A percentile compares a stretch with the other conserved stretches of the same genome.
Conservation (phyloP, 2,888 invertebrate genomes). For the Melanophora roralis region DNA sequence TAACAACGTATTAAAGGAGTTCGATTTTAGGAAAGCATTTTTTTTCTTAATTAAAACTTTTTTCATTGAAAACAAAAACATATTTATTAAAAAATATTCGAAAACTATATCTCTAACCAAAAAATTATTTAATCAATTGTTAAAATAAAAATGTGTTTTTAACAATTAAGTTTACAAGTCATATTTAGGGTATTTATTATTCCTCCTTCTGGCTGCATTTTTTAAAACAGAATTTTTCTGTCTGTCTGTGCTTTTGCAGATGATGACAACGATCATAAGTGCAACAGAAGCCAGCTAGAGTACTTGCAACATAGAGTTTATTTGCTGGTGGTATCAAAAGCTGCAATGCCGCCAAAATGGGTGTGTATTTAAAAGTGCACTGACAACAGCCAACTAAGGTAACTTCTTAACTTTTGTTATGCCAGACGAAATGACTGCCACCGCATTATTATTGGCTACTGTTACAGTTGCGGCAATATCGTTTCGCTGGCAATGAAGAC, state of each 20-base stretch:
- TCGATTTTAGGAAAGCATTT: no score
- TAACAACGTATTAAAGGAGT: no score
- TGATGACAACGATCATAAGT: slow-evolving; percentile 63
- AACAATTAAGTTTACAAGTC: neutral
- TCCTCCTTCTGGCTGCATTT: no score
- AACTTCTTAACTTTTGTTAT: slow-evolving; percentile 56
- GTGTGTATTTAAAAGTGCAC: slow-evolving; percentile 58
- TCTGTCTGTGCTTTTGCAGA: slow-evolving; percentile 51
- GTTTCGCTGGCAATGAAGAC: slow-evolving; percentile 47
- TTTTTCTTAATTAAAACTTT: no score
- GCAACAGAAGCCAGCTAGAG: slow-evolving; percentile 60
- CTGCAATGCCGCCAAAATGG: slow-evolving; percentile 55
- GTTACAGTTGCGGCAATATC: slow-evolving; percentile 38
- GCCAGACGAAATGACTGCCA: slow-evolving; percentile 62
- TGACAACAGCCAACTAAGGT: slow-evolving; percentile 57
- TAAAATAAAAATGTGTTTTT: neutral
- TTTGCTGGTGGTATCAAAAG: slow-evolving; percentile 59
- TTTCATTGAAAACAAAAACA: no score
- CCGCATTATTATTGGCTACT: slow-evolving; percentile 59
- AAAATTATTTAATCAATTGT: no score
- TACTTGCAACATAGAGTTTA: slow-evolving; percentile 58
- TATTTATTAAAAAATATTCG: no score
- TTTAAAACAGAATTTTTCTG: neutral
- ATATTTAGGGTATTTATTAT: neutral
- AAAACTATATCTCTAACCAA: no score